Conservation (phyloP, 2,797 vertebrate species). For the Sylvia borin region DNA sequence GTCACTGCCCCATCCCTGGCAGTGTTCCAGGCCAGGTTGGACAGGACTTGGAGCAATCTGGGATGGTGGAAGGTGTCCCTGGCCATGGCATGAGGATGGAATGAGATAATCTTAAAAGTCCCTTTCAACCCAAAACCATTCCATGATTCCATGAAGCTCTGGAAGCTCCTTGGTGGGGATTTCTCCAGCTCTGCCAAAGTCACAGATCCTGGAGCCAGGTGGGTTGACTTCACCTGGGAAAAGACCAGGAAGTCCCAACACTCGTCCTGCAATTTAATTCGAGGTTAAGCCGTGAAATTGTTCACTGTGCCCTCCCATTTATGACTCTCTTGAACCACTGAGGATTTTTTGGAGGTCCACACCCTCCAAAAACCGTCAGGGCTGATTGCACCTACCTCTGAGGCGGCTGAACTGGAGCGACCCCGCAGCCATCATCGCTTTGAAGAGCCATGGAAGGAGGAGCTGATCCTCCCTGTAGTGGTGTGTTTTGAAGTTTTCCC, state of each 20-base stretch:
- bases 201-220: neutral
- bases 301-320: neutral
- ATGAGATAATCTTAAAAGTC: fast-evolving
- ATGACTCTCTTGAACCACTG: neutral
- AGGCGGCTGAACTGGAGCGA: fast-evolving
- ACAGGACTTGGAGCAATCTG: fast-evolving
- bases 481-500: too few species aligned
- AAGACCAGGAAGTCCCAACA: neutral
- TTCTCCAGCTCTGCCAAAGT: neutral
- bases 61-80: fast-evolving
- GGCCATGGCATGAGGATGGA: fast-evolving
- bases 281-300: fast-evolving
- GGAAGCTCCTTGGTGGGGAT: neutral
- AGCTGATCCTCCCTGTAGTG: neutral
- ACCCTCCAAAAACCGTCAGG: neutral
- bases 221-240: neutral
- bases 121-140: neutral
- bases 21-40: neutral
- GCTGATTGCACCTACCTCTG: neutral
- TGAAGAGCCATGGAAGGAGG: neutral
- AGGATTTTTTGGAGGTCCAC: neutral
- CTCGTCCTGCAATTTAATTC: fast-evolving
- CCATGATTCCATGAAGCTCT: neutral
- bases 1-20: neutral
- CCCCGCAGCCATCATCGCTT: fast-evolving